Evolutionary conservation across 2,797 vertebrate species (phyloP), one percentile per base, ranked within the genome.

Genomic region (Loris lydekkerianus): DNA sequence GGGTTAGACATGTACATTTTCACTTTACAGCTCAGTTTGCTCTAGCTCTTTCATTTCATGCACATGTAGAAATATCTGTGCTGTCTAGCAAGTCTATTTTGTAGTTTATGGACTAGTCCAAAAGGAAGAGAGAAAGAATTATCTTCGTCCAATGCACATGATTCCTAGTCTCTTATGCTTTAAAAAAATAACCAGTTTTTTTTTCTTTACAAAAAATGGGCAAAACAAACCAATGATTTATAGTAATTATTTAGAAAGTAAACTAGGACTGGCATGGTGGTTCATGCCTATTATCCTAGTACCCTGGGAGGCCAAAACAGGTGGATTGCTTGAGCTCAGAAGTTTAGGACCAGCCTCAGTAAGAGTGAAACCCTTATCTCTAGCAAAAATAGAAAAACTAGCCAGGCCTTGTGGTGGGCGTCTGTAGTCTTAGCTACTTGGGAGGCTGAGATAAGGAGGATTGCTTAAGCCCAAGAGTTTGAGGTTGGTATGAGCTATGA

Each of bases 161-260:
- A 94, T 72, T 95, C 92, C 85, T 14, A 83, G 58, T 78, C 46
- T 85, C 53, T 81, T 85, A 56, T 49, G 37, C 76, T 76, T 92
- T 76, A 14, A 4, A 21, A 93, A 94, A 56, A 86, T 46, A 18
- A 29, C 23, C 18, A n/a, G 29, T 67, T 21, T 37, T 43, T 86
- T 65, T 6, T 65, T 6, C 27, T 94, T 86, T 89, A 65, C 14
- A n/a, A 56, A 80, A 88, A 49, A 5, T 7, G 25, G 40, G 70
- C 58, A 94, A 86, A 95, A 92, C 46, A 77, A 96, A 93, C 91
- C 75, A 72, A 90, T 10, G 76, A 76, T 80, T 15, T 61, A 29
- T 43, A 46, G 93, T 88, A 93, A 85, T 27, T 31, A 85, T 85
- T 95, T 63, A 43, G 60, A 34, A 90, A 94, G 49, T 53, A 53